Percentiles rank a stretch among this genome's conserved stretches.
Evolutionary conservation across 2,113 vertebrate genomes (phyloP).

Genomic region (Crotalus horridus): DNA sequence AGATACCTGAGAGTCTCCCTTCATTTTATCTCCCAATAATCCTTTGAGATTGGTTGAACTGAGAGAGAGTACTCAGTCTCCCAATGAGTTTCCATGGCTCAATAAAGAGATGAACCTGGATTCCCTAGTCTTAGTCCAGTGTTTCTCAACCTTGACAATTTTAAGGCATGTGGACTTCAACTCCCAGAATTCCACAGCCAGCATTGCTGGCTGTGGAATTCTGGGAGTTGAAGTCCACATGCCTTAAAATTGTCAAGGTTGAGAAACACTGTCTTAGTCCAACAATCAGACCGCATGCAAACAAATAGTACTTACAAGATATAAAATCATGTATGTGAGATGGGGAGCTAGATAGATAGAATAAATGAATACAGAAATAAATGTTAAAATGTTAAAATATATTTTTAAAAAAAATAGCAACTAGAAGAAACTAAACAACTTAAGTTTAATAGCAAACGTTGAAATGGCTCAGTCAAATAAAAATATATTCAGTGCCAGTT

Average conservation of each 20-base stretch:
- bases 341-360: neutral
- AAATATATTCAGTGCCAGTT: neutral
- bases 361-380: neutral
- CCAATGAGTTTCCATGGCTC: neutral
- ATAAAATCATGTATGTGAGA: neutral
- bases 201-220: too few species aligned
- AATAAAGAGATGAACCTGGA: neutral
- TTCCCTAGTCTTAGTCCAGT: neutral
- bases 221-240: too few species aligned
- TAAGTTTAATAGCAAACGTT: neutral
- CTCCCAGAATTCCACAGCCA: too few species aligned
- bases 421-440: neutral
- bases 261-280: too few species aligned
- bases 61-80: neutral
- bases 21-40: neutral
- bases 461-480: neutral
- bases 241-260: too few species aligned
- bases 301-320: neutral
- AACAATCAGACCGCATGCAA: neutral
- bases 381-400: neutral
- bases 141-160: too few species aligned
- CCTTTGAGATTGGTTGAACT: neutral
- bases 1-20: neutral
- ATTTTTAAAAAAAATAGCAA: neutral
- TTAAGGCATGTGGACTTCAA: too few species aligned